Evolutionary conservation across 1,140 invertebrate genomes (phyloP).

Genomic region (Trachymyrmex cornetzi): DNA sequence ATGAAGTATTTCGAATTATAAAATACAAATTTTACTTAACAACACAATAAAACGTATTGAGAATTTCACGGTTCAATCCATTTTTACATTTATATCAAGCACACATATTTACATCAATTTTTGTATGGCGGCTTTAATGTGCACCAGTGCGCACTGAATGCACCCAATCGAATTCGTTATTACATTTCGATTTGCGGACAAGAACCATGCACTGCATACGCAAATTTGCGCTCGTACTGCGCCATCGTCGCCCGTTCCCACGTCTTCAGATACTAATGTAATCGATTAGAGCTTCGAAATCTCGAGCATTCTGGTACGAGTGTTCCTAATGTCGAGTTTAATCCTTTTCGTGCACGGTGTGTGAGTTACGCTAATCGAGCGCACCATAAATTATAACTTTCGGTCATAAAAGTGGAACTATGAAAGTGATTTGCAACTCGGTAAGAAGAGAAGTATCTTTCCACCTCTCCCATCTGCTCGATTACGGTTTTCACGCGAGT

Average conservation of each 20-base stretch:
- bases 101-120: no score
- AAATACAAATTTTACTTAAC: no score
- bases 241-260: conserved; percentile 62
- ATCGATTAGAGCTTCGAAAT: conserved; percentile 69
- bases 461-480: conserved; percentile 14
- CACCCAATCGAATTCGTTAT: not conserved
- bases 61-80: no score
- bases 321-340: conserved; percentile 54
- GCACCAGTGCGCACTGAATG: no score
- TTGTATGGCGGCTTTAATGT: no score
- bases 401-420: conserved; percentile 79
- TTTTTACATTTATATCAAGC: no score
- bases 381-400: conserved; percentile 76
- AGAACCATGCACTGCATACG: conserved; percentile 9
- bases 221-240: not conserved
- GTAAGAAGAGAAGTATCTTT: conserved; percentile 60
- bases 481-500: conserved; percentile 33
- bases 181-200: not conserved
- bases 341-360: conserved; percentile 55
- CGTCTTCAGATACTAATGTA: conserved; percentile 72
- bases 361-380: conserved; percentile 69
- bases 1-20: no score
- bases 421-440: conserved; percentile 79
- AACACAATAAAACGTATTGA: no score
- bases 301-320: conserved; percentile 30